A percentile compares a stretch with the other conserved stretches of the same genome.
Conservation (phyloP, 1,140 invertebrate genomes). For the Homarus americanus region DNA sequence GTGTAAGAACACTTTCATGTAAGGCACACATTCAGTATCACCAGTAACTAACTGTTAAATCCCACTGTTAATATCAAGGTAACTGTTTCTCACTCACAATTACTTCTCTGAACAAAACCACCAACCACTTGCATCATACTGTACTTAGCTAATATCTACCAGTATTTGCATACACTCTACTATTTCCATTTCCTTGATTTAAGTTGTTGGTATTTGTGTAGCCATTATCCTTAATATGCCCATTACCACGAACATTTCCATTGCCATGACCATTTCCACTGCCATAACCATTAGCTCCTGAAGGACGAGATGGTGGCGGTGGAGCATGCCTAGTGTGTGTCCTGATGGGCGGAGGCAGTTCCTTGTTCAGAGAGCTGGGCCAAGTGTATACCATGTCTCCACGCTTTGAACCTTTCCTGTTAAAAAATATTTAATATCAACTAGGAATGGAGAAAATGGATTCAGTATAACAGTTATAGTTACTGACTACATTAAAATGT, state of each 20-base stretch:
- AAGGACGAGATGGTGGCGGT: conserved; percentile 36
- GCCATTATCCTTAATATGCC: conserved; percentile 49
- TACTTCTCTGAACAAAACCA: neutral
- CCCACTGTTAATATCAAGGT: neutral
- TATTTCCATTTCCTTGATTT: conserved; percentile 25
- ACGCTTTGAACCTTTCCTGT: conserved; percentile 61
- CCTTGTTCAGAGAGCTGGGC: conserved; percentile 69
- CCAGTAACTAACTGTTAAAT: neutral
- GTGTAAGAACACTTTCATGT: neutral
- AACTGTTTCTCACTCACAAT: neutral
- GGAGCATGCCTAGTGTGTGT: conserved; percentile 46
- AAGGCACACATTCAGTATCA: neutral
- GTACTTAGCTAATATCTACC: neutral
- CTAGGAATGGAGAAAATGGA: neutral
- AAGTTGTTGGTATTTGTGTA: conserved; percentile 28
- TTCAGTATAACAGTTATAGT: too few relatives aligned
- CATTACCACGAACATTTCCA: conserved; percentile 18
- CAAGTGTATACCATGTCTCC: conserved; percentile 70
- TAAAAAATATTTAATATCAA: conserved; percentile 8
- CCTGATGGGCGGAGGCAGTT: conserved; percentile 55
- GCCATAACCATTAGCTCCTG: conserved; percentile 43
- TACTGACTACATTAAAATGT: too few relatives aligned
- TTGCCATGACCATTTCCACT: conserved; percentile 27
- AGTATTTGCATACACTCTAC: conserved; percentile 27
- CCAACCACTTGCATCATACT: neutral